These are phyloP conservation scores for Eulemur coronatus DNA, from an alignment of 2,797 vertebrate species.

Conservation along the genomic window DNA sequence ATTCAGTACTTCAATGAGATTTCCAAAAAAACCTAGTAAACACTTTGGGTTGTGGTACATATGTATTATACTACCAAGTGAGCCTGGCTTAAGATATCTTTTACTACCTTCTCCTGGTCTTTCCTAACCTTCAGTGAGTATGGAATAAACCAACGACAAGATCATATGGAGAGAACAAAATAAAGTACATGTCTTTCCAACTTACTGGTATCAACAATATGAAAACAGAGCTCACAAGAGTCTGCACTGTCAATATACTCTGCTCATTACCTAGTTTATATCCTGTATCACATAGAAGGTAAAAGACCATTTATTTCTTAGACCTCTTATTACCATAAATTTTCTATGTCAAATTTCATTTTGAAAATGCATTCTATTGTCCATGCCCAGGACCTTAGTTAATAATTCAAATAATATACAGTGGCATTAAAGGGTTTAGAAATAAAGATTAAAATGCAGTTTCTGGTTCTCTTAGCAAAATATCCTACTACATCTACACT, in stretches of 20 bases:
- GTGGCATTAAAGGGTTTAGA: neutral
- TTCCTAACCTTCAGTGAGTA: neutral
- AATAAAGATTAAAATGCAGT: neutral
- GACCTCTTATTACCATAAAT: neutral
- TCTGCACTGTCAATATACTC: neutral
- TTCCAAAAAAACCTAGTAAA: neutral
- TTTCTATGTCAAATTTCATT: neutral
- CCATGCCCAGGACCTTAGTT: neutral
- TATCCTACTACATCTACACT: neutral
- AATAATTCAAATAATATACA: neutral
- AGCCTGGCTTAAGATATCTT: neutral
- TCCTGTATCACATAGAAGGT: neutral
- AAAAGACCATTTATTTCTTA: constrained; percentile 20
- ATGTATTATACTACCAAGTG: neutral
- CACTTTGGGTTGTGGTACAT: neutral
- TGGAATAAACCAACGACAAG: neutral
- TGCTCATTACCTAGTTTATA: neutral
- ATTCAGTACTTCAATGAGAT: neutral
- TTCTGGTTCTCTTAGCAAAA: neutral
- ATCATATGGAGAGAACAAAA: neutral
- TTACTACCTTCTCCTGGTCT: neutral
- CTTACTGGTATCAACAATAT: neutral
- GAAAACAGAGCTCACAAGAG: neutral
- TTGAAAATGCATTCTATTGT: constrained; percentile 9
- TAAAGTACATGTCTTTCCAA: neutral